Base-by-base conservation (phyloP, 2,888 invertebrate genomes). In the Acanthosoma haemorrhoidale region DNA sequence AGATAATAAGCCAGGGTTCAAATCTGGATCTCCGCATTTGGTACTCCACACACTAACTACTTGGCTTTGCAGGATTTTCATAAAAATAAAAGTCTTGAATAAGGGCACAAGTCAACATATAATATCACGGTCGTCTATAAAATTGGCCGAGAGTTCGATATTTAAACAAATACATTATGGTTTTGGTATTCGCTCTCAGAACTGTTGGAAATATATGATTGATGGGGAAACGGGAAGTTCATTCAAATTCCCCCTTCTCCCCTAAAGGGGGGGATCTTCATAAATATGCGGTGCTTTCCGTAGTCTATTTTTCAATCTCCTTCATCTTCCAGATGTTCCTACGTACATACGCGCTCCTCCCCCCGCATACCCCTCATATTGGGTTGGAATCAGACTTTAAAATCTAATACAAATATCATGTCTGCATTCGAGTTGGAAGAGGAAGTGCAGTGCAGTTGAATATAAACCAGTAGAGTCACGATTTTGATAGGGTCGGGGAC, bases 391-490 rank as follows among this genome's bases (percentile, higher is more conserved):
- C 51, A 51, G 51, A 51, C 51, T 51, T 51, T 51, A 51, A 51
- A 51, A 51, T 51, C 51, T 51, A 51, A 51, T 51, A 51, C 51
- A 51, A 51, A 51, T 51, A 51, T 21, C 25, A 51, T 25, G 21
- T 25, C 51, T 25, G 51, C n/a, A n/a, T n/a, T n/a, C n/a, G 51
- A 25, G 25, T 25, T 51, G 51, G 51, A n/a, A 25, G 51, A 51
- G 51, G 51, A 25, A 29, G n/a, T 25, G 51, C n/a, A 51, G 51
- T 13, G 51, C 51, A n/a, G 51, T 51, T 51, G 51, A 51, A 51
- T 51, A 51, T 51, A 25, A 51, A 51, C 25, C 51, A 51, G 51
- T 25, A 25, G 29, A 51, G 51, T 25, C 51, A 21, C 25, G n/a
- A 51, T 21, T 25, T 25, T 25, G 51, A n/a, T n/a, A n/a, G n/a